These are phyloP conservation scores for Sphaeridia pumilis DNA, from an alignment of 2,888 invertebrate genomes.

Conservation along the genomic window DNA sequence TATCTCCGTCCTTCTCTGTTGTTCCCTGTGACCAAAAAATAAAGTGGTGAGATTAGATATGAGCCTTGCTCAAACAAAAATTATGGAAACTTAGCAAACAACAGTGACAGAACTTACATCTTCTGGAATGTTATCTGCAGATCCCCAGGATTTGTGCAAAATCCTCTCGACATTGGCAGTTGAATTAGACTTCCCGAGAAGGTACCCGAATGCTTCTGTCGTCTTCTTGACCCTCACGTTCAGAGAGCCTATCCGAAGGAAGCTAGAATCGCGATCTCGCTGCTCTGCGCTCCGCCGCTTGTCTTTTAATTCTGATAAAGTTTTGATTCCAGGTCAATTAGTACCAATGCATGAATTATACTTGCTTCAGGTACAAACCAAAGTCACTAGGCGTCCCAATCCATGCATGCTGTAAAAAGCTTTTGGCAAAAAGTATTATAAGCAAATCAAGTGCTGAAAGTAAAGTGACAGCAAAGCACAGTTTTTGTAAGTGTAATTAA, in stretches of 20 bases:
- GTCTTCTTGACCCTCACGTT: slow-evolving; percentile 87
- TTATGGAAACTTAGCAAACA: too few relatives aligned
- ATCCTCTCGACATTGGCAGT: slow-evolving; percentile 40
- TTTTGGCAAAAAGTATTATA: too few relatives aligned
- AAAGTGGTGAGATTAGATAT: too few relatives aligned
- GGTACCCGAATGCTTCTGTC: slow-evolving; percentile 82
- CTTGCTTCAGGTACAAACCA: too few relatives aligned
- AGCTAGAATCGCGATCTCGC: slow-evolving; percentile 75
- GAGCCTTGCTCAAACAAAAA: neutral
- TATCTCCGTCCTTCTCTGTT: slow-evolving; percentile 7
- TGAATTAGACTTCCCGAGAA: slow-evolving; percentile 60
- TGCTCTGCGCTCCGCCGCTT: slow-evolving; percentile 30
- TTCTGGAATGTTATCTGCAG: slow-evolving; percentile 64
- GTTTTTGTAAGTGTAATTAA: too few relatives aligned
- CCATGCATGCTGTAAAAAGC: too few relatives aligned
- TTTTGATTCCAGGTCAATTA: too few relatives aligned
- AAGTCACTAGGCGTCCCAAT: too few relatives aligned
- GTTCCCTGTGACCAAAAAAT: neutral
- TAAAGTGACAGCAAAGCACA: too few relatives aligned
- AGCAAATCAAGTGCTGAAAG: too few relatives aligned
- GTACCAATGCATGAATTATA: too few relatives aligned
- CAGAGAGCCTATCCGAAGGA: slow-evolving; percentile 80
- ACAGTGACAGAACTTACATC: slow-evolving; percentile 20
- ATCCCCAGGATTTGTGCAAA: slow-evolving; percentile 77
- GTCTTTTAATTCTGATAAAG: slow-evolving; percentile 28